These are phyloP conservation scores for Orius insidiosus DNA, from an alignment of 1,140 invertebrate species.

Conservation along the genomic window DNA sequence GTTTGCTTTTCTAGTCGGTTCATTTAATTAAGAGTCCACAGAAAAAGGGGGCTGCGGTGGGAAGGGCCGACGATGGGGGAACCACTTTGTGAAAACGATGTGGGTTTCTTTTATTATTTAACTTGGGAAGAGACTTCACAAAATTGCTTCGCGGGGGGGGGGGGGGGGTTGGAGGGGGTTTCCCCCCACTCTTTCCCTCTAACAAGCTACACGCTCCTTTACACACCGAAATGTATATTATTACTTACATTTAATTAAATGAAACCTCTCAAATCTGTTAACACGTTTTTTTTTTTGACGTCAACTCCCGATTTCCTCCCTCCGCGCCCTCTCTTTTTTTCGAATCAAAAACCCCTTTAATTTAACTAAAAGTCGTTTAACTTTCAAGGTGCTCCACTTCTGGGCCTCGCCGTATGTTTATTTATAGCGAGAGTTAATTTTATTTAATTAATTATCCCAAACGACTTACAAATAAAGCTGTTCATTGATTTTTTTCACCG, in stretches of 20 bases:
- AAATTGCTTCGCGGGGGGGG: slow-evolving; percentile 10
- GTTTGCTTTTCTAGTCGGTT: slow-evolving; percentile 21
- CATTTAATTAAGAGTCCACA: slow-evolving; percentile 21
- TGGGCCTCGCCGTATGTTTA: no score
- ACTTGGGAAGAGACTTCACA: slow-evolving; percentile 16
- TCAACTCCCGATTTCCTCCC: neutral
- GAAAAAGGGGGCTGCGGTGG: slow-evolving; percentile 5
- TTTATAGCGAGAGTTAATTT: no score
- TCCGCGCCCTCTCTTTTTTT: no score
- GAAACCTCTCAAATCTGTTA: neutral
- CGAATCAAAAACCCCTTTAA: no score
- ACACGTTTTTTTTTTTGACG: neutral
- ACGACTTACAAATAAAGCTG: no score
- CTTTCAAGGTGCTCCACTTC: no score
- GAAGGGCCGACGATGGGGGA: slow-evolving; percentile 7
- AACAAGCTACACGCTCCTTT: slow-evolving; percentile 10
- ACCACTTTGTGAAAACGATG: slow-evolving; percentile 14
- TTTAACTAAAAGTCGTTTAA: no score
- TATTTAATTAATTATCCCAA: no score
- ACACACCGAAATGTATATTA: slow-evolving; percentile 8
- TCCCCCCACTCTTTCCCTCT: neutral
- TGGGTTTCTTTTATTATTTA: slow-evolving; percentile 19
- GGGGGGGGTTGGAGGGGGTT: neutral
- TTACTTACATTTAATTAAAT: slow-evolving; percentile 7
- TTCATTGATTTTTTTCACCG: no score